Percentiles rank a stretch among this genome's conserved stretches.
These are phyloP conservation scores for Drosophila kambysellisi DNA, from an alignment of 2,888 invertebrate genomes.

Conservation along the genomic window DNA sequence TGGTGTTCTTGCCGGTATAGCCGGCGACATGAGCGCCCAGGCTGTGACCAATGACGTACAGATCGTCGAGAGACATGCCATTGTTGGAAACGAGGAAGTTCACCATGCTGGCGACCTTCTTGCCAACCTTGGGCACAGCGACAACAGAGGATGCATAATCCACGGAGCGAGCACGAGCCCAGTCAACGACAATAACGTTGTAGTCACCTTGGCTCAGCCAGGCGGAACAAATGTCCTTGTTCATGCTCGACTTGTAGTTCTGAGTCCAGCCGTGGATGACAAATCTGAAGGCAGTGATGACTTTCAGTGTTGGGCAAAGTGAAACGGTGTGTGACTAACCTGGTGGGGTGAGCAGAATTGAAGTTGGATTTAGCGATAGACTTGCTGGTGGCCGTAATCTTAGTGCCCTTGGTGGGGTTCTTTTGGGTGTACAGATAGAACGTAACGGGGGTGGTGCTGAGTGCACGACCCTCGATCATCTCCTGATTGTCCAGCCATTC, in stretches of 20 bases:
- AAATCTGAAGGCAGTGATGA: constrained; percentile 52
- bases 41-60: constrained; percentile 87
- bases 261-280: constrained; percentile 88
- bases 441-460: constrained; percentile 51
- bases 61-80: constrained; percentile 85
- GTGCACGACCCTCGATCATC: constrained; percentile 34
- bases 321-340: constrained; percentile 22
- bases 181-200: constrained; percentile 88
- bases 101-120: constrained; percentile 74
- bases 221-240: constrained; percentile 82
- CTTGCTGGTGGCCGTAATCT: constrained; percentile 53
- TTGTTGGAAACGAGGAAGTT: constrained; percentile 85
- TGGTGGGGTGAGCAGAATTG: constrained; percentile 60
- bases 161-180: constrained; percentile 87
- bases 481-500: constrained; percentile 49
- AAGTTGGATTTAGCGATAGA: constrained; percentile 64
- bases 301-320: not conserved
- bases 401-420: constrained; percentile 63
- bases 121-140: constrained; percentile 74
- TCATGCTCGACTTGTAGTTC: constrained; percentile 85
- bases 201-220: constrained; percentile 87
- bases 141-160: constrained; percentile 87
- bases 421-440: constrained; percentile 75
- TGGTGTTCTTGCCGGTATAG: constrained; percentile 87
- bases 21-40: constrained; percentile 88